A percentile compares a stretch with the other conserved stretches of the same genome.
Evolutionary conservation across 2,797 vertebrate genomes (phyloP).

Genomic region (Aphelocoma californica): DNA sequence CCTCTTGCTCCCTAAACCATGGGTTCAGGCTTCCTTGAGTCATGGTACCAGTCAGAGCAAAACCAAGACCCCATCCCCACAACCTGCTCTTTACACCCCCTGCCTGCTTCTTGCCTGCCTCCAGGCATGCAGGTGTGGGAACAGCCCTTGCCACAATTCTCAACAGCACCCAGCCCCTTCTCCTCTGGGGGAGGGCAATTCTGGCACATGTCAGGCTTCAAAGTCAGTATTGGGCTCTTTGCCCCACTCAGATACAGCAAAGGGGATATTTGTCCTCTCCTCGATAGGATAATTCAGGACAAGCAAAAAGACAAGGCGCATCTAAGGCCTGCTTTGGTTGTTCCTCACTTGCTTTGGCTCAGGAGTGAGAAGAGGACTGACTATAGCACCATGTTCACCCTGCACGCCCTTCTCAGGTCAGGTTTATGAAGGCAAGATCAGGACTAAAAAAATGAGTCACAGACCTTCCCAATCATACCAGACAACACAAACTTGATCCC

Average conservation of each 20-base stretch:
- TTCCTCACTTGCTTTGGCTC: neutral
- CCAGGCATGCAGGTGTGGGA: neutral
- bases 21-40: rapidly evolving
- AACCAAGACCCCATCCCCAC: rapidly evolving
- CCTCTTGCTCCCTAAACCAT: neutral
- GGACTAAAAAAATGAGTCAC: neutral
- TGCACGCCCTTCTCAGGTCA: neutral
- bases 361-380: neutral
- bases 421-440: neutral
- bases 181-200: rapidly evolving
- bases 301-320: neutral
- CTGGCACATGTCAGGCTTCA: neutral
- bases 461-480: neutral
- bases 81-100: neutral
- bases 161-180: neutral
- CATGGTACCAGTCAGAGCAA: neutral
- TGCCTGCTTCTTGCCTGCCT: rapidly evolving
- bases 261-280: neutral
- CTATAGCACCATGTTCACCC: neutral
- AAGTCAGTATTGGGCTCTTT: neutral
- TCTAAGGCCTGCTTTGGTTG: neutral
- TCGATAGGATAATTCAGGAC: neutral
- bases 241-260: neutral
- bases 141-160: neutral
- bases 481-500: neutral